Conservation (phyloP, 2,113 vertebrate species). For the Sigmodon hispidus region DNA sequence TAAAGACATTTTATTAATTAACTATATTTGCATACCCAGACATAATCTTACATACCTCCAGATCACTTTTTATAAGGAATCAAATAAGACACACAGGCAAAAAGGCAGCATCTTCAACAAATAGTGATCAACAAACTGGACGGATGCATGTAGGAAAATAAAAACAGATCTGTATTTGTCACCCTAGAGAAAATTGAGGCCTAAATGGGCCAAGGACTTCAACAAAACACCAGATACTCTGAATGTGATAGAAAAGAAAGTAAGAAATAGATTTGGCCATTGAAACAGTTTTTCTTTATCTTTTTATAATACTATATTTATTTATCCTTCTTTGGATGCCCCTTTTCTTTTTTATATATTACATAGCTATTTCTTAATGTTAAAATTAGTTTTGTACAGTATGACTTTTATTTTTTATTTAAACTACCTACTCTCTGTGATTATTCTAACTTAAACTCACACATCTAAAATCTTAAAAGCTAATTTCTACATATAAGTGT, state of each 20-base stretch:
- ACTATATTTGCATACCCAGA: too few relatives aligned
- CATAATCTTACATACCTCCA: not conserved
- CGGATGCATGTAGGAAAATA: too few relatives aligned
- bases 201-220: not conserved
- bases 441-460: too few relatives aligned
- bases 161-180: not conserved
- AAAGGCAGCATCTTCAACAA: not conserved
- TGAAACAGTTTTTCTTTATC: not conserved
- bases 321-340: too few relatives aligned
- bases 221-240: not conserved
- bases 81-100: not conserved
- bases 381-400: too few relatives aligned
- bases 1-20: not conserved
- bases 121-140: not conserved
- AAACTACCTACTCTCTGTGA: too few relatives aligned
- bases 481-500: too few relatives aligned
- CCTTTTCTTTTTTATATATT: too few relatives aligned
- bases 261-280: not conserved
- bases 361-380: too few relatives aligned
- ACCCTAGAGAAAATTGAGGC: not conserved
- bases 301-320: too few relatives aligned
- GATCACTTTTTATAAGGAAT: not conserved
- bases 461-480: too few relatives aligned
- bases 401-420: too few relatives aligned
- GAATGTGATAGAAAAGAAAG: not conserved